Percentiles rank a stretch among this genome's conserved stretches.
These are phyloP conservation scores for Stylophora pistillata DNA, from an alignment of 64 coral and sea anemone genomes.

Conservation along the genomic window DNA sequence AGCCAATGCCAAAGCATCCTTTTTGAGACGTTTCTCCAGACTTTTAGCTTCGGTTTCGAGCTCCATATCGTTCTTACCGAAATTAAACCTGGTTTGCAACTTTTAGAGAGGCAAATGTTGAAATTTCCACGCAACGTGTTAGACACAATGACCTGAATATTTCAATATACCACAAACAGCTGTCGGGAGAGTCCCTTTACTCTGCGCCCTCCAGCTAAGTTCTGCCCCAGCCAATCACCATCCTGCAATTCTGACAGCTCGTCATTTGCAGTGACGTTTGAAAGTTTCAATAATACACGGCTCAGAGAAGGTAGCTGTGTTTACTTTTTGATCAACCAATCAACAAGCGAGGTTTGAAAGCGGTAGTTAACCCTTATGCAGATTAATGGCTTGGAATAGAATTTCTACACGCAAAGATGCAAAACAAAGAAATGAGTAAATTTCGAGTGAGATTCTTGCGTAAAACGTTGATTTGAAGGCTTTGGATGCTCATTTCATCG, in stretches of 20 bases:
- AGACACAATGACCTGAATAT: background rate
- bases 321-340: slow-evolving; percentile 26
- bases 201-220: background rate
- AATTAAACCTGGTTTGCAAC: background rate
- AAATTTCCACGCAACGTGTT: background rate
- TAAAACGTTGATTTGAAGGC: background rate
- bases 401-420: background rate
- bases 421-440: background rate
- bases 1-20: background rate
- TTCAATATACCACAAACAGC: background rate
- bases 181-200: slow-evolving; percentile 2
- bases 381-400: background rate
- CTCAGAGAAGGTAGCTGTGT: background rate
- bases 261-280: background rate
- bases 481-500: background rate
- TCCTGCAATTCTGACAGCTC: background rate
- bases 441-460: background rate
- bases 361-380: background rate
- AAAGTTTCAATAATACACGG: background rate
- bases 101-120: background rate
- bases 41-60: background rate
- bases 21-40: slow-evolving; percentile 7
- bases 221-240: slow-evolving; percentile 23
- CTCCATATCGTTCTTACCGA: background rate
- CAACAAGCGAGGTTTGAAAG: background rate